A percentile compares a stretch with the other conserved stretches of the same genome.
phyloP scores from a whole-genome alignment of 64 coral and sea anemone species.

The Anthopleura sola region DNA sequence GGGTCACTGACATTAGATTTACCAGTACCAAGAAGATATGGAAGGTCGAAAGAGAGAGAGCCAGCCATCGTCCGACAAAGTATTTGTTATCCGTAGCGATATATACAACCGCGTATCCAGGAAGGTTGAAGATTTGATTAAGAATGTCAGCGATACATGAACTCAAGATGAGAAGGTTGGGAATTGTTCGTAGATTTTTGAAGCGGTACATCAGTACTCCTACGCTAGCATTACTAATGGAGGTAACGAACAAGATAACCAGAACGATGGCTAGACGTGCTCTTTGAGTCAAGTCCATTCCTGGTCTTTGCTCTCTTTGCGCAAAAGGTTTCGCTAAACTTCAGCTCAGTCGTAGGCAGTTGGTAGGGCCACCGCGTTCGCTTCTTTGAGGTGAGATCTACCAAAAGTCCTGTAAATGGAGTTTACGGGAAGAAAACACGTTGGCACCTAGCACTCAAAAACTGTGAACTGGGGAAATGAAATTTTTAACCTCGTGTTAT shows the following conservation, averaged over 20 bases:
- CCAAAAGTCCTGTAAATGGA: too few relatives aligned
- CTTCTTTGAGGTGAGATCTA: too few relatives aligned
- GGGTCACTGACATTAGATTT: background rate
- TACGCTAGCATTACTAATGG: background rate
- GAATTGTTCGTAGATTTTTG: background rate
- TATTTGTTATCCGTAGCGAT: background rate
- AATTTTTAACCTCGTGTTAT: too few relatives aligned
- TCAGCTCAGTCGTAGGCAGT: too few relatives aligned
- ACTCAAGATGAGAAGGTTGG: background rate
- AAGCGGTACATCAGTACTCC: background rate
- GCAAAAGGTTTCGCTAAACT: too few relatives aligned
- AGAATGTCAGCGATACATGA: slow-evolving; percentile 11
- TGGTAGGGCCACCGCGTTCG: too few relatives aligned
- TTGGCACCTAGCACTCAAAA: too few relatives aligned
- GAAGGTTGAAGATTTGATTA: background rate
- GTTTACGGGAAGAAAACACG: too few relatives aligned
- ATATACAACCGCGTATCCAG: background rate
- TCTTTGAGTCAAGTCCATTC: too few relatives aligned
- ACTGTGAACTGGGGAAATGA: too few relatives aligned
- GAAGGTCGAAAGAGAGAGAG: background rate
- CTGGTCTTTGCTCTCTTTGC: too few relatives aligned
- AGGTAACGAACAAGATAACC: background rate
- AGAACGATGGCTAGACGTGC: too few relatives aligned
- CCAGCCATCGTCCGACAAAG: background rate
- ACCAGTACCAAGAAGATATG: background rate